Conservation (phyloP, 2,888 invertebrate genomes). For the Resseliella maxima region DNA sequence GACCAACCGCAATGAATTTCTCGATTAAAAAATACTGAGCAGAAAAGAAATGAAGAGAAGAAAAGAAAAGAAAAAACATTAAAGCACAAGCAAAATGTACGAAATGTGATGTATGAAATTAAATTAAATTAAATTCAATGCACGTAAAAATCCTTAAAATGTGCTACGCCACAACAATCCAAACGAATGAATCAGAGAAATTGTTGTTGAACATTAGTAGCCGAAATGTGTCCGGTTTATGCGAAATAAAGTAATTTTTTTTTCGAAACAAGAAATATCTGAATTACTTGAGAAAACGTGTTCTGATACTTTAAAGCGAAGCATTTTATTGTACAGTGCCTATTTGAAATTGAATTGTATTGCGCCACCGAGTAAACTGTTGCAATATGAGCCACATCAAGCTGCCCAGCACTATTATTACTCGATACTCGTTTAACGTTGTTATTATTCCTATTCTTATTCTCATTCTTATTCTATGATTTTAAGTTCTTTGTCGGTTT, state of each 20-base stretch:
- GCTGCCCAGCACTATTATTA: constrained; percentile 10
- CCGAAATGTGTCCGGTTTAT: constrained; percentile 20
- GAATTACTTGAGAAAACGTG: constrained; percentile 35
- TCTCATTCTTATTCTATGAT: constrained; percentile 53
- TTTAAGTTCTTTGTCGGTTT: constrained; percentile 47
- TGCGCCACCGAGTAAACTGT: constrained; percentile 29
- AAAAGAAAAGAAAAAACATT: background rate
- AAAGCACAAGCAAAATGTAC: background rate
- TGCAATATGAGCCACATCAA: constrained; percentile 25
- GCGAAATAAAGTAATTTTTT: constrained; percentile 37
- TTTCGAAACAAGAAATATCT: background rate
- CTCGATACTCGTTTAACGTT: constrained; percentile 48
- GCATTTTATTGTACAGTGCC: constrained; percentile 1
- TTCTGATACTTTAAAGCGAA: background rate
- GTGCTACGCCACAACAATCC: constrained; percentile 10
- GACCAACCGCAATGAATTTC: constrained; percentile 15
- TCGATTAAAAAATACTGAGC: constrained; percentile 27
- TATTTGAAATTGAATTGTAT: constrained; percentile 47
- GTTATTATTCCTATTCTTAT: constrained; percentile 28
- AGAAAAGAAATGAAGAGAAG: background rate
- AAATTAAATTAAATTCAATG: constrained; percentile 11
- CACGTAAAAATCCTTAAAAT: constrained; percentile 53
- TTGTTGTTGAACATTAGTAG: background rate
- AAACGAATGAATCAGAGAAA: constrained; percentile 40
- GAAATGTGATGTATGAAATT: background rate